Base-by-base conservation (phyloP, 2,888 invertebrate species). In the Parasteatoda lunata region DNA sequence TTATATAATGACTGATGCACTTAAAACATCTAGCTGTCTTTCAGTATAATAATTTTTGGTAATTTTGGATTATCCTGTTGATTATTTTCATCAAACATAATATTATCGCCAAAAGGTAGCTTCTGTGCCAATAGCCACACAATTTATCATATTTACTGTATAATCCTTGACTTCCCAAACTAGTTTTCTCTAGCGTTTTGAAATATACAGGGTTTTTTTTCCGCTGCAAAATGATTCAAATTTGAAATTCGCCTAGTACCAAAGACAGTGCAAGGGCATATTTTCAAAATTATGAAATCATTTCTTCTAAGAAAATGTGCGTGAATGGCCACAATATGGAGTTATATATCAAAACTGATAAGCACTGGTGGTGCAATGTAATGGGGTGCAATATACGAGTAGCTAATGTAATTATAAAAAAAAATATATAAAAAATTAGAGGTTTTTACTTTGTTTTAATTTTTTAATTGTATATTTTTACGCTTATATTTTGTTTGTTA, bases 191-290 rank as follows among this genome's bases (percentile, higher is more conserved):
- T n/a, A 66, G n/a, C 0, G 2, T 11, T 6, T 11, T 4, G 2
- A 30, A 30, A 30, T 30, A 30, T 30, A 30, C 30, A 1, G 30
- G 0, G 0, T 30, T 30, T 30, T 3, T 15, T 3, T 4, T 5
- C 66, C 15, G 66, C 5, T 66, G 66, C 66, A 66, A 66, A 66
- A 66, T 66, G 66, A 66, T 66, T 66, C 66, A 11, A 66, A 66
- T 66, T 66, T 66, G 5, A 30, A 15, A 66, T 66, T 8, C 9
- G 5, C 66, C 66, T 66, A 65, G 15, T n/a, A n/a, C 65, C n/a
- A 4, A 65, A 54, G 54, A 54, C 8, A 54, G 54, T 54, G 7
- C n/a, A 65, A n/a, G 9, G n/a, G 65, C 65, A 65, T 66, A n/a
- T 66, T 66, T 66, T 66, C 7, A 66, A 66, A 5, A 66, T 8